Evolutionary conservation across 2,888 invertebrate species (phyloP), one percentile per base, ranked within the genome.

Genomic region (Cyclophora punctaria): DNA sequence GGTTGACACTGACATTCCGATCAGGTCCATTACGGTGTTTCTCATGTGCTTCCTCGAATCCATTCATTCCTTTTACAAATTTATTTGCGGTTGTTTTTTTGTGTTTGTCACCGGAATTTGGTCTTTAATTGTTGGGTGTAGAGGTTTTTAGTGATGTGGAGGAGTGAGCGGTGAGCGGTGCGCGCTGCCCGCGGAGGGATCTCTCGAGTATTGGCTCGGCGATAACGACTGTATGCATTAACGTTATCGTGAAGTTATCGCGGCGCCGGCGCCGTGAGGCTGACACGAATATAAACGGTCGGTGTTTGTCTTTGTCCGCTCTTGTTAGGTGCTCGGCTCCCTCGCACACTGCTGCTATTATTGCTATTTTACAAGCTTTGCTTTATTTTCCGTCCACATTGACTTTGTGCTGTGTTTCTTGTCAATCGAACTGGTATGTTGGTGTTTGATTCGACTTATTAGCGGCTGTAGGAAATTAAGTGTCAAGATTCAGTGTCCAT

Each of bases 181-280:
- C 64, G 70, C 67, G 71, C 70, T 70, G 69, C 64, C 62, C 65
- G 20, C 68, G 60, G 70, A 67, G 71, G 58, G 64, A 58, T 71
- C 67, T 55, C 64, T 63, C 57, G 56, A 55, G 63, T 64, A 65
- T 69, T 66, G 61, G 67, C 61, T 69, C 62, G 56, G 69, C 73
- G 84, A 84, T 84, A 84, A 80, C 72, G 73, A 67, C 67, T 73
- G 78, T 73, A 67, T 84, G 86, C 86, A 87, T 87, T 87, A 87
- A 75, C 72, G 79, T 81, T 87, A 87, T 85, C 85, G 75, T 69
- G 58, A 62, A 73, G 78, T 78, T 82, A 83, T 83, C 83, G 77
- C 63, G 73, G 83, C 84, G 85, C 84, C 84, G 84, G 84, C 85
- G 85, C 83, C 82, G 78, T 69, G 63, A 59, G 64, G 62, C 63